phyloP scores from a whole-genome alignment of 1,140 invertebrate species.

The Vollenhovia emeryi region DNA sequence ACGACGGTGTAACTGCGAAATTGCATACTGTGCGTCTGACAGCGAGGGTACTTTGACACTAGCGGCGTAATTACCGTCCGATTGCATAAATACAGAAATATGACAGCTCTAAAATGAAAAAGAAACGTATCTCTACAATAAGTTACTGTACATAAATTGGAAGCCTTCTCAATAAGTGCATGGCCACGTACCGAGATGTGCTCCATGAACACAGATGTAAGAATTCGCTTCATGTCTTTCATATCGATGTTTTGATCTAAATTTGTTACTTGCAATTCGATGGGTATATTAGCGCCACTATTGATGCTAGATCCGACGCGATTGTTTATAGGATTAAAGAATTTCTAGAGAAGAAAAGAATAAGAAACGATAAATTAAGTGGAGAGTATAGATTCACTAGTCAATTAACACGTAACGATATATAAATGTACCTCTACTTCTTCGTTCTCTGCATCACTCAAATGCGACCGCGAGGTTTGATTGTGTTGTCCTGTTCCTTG shows the following conservation, averaged over 20 bases:
- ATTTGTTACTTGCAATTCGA: slow-evolving; percentile 91
- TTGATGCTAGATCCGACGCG: slow-evolving; percentile 70
- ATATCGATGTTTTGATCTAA: slow-evolving; percentile 91
- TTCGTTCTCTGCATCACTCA: slow-evolving; percentile 81
- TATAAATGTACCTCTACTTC: slow-evolving; percentile 78
- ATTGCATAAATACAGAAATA: slow-evolving; percentile 88
- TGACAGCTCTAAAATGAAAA: slow-evolving; percentile 87
- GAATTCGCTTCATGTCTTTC: slow-evolving; percentile 89
- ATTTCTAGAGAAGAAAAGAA: slow-evolving; percentile 75
- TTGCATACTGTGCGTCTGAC: slow-evolving; percentile 92
- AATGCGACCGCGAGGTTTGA: slow-evolving; percentile 79
- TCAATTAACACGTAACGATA: neutral
- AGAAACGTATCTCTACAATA: neutral
- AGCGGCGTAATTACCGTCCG: slow-evolving; percentile 89
- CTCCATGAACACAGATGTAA: slow-evolving; percentile 89
- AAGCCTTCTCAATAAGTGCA: neutral
- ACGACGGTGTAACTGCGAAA: slow-evolving; percentile 92
- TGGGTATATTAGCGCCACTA: slow-evolving; percentile 80
- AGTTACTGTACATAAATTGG: neutral
- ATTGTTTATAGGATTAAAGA: slow-evolving; percentile 83
- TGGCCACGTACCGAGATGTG: slow-evolving; percentile 87
- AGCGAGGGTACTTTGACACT: slow-evolving; percentile 88
- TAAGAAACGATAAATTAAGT: neutral
- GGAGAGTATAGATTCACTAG: slow-evolving; percentile 34
- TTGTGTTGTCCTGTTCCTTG: slow-evolving; percentile 74